These are phyloP conservation scores for Epinephelus fuscoguttatus DNA, from an alignment of 2,113 vertebrate species.

Conservation along the genomic window DNA sequence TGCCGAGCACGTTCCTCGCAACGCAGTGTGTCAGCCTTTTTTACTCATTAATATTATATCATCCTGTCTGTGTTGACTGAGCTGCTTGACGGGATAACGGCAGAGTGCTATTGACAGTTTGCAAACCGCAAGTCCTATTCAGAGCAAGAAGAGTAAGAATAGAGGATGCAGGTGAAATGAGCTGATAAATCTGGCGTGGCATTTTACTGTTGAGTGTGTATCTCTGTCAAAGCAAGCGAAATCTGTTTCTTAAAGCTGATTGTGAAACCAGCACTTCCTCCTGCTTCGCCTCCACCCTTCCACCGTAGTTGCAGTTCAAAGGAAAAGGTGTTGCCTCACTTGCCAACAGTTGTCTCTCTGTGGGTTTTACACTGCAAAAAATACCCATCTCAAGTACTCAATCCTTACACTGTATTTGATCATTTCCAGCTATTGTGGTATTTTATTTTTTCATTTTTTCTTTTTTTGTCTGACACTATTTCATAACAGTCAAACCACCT, in stretches of 20 bases:
- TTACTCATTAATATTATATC: conserved; percentile 26
- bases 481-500: not conserved
- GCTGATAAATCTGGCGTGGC: not conserved
- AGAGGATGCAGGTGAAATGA: not conserved
- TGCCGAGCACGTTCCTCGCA: not conserved
- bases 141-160: not conserved
- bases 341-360: conserved; percentile 3
- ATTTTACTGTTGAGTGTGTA: not conserved
- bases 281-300: not conserved
- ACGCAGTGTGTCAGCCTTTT: not conserved
- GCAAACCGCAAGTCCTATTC: not conserved
- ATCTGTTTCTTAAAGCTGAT: not conserved
- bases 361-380: conserved; percentile 9
- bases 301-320: not conserved
- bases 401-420: not conserved
- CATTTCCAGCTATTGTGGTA: not conserved
- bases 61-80: conserved; percentile 9
- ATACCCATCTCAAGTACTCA: too few species aligned
- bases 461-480: not conserved
- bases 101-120: not conserved
- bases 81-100: not conserved
- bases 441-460: not conserved
- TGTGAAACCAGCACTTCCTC: conserved; percentile 39
- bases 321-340: conserved; percentile 39
- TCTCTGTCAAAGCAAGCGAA: not conserved